Conservation (phyloP, 2,113 vertebrate species). For the Synchiropus splendidus region DNA sequence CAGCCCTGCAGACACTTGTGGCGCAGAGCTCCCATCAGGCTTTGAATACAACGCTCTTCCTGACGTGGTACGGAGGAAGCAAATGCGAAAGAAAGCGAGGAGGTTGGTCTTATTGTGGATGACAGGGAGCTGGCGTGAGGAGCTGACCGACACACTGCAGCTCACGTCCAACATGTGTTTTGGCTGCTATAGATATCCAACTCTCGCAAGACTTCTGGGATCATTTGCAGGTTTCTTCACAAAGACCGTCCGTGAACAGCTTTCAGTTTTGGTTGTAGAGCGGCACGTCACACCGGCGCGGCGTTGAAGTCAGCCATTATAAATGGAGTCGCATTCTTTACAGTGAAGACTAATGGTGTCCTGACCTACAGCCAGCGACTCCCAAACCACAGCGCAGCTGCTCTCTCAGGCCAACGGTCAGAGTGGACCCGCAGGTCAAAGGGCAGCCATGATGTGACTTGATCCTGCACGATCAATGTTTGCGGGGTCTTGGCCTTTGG, state of each 20-base stretch:
- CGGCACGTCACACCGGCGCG: conserved; percentile 17
- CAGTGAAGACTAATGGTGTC: conserved; percentile 53
- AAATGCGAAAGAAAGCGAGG: conserved; percentile 4
- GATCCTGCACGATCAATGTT: conserved; percentile 56
- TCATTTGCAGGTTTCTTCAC: too few relatives aligned
- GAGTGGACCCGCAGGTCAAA: conserved; percentile 45
- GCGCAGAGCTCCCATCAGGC: conserved; percentile 35
- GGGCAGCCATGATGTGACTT: conserved; percentile 59
- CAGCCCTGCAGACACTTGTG: conserved; percentile 55
- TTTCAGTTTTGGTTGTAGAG: too few relatives aligned
- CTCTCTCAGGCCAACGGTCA: conserved; percentile 41
- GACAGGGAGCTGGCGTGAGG: too few relatives aligned
- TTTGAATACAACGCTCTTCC: too few relatives aligned
- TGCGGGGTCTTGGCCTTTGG: conserved; percentile 39
- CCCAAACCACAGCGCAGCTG: conserved; percentile 59
- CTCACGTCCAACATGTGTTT: conserved; percentile 53
- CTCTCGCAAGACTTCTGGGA: too few relatives aligned
- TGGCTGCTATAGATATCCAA: conserved; percentile 39
- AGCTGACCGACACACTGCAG: conserved; percentile 16
- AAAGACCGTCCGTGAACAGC: too few relatives aligned
- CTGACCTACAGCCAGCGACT: conserved; percentile 56
- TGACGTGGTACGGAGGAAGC: conserved; percentile 19
- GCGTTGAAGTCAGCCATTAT: conserved; percentile 31
- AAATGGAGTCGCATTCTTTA: conserved; percentile 47
- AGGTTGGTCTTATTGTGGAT: neutral